phyloP scores from a whole-genome alignment of 2,797 vertebrate species.

The Diplodus sargus region DNA sequence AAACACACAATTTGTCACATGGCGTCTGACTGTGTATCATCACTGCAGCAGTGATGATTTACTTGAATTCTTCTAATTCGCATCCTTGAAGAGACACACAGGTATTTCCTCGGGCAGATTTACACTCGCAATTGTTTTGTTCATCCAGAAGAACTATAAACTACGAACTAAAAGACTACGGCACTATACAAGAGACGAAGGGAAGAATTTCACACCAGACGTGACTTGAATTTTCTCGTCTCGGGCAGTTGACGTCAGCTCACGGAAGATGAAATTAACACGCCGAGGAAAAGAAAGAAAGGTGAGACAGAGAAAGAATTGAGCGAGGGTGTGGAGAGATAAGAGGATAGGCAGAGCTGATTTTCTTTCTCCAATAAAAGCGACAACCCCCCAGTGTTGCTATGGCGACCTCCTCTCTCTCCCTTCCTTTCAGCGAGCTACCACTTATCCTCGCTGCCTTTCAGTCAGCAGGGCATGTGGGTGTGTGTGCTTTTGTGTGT shows the following conservation, averaged over 20 bases:
- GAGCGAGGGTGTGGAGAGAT: conserved; percentile 48
- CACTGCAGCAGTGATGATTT: conserved; percentile 1
- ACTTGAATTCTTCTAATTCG: neutral
- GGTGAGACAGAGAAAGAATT: conserved; percentile 45
- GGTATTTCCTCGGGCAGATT: neutral
- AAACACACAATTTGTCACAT: conserved; percentile 3
- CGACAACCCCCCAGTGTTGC: conserved; percentile 80
- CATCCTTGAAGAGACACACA: neutral
- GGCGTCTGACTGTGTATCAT: neutral
- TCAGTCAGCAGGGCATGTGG: conserved; percentile 78
- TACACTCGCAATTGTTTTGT: neutral
- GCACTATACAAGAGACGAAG: neutral
- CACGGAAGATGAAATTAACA: conserved; percentile 36
- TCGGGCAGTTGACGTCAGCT: conserved; percentile 52
- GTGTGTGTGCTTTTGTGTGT: conserved; percentile 71
- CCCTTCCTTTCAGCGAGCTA: conserved; percentile 74
- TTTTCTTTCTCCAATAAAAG: conserved; percentile 78
- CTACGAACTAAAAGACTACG: no score
- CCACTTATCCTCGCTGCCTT: conserved; percentile 82
- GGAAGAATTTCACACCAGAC: conserved; percentile 27
- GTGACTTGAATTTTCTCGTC: conserved; percentile 52
- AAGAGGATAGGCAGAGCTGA: conserved; percentile 61
- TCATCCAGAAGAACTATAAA: neutral
- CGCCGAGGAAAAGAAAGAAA: conserved; percentile 40
- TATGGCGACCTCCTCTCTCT: conserved; percentile 77